Evolutionary conservation across 2,888 invertebrate species (phyloP).

Genomic region (Parnassius mnemosyne): DNA sequence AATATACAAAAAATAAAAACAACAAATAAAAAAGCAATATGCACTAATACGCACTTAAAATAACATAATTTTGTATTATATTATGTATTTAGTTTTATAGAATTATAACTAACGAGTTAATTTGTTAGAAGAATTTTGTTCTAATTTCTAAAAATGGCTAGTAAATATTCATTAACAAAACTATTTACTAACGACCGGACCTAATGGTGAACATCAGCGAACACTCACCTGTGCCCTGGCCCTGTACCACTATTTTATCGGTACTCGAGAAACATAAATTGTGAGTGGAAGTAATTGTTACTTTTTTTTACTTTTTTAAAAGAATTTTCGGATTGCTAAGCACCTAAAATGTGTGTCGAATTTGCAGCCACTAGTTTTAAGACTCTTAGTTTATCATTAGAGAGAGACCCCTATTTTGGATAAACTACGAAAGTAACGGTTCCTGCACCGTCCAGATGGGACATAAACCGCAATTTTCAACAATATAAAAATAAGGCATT

Average conservation of each 20-base stretch:
- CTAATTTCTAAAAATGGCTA: too few relatives aligned
- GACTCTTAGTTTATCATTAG: conserved; percentile 82
- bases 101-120: too few relatives aligned
- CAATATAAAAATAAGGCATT: too few relatives aligned
- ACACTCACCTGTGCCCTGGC: conserved; percentile 68
- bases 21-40: too few relatives aligned
- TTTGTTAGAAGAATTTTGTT: too few relatives aligned
- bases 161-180: too few relatives aligned
- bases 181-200: too few relatives aligned
- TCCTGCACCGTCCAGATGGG: conserved; percentile 48
- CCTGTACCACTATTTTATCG: conserved; percentile 62
- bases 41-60: too few relatives aligned
- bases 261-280: conserved; percentile 70
- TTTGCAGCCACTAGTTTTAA: conserved; percentile 83
- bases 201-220: background rate
- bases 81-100: too few relatives aligned
- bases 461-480: conserved; percentile 54
- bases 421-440: conserved; percentile 47
- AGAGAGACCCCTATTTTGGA: conserved; percentile 51
- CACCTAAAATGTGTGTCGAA: conserved; percentile 72
- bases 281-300: conserved; percentile 76
- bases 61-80: too few relatives aligned
- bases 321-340: conserved; percentile 68
- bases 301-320: too few relatives aligned
- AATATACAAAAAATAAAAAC: too few relatives aligned